These are phyloP conservation scores for Delia radicum DNA, from an alignment of 1,140 invertebrate species.

Conservation along the genomic window DNA sequence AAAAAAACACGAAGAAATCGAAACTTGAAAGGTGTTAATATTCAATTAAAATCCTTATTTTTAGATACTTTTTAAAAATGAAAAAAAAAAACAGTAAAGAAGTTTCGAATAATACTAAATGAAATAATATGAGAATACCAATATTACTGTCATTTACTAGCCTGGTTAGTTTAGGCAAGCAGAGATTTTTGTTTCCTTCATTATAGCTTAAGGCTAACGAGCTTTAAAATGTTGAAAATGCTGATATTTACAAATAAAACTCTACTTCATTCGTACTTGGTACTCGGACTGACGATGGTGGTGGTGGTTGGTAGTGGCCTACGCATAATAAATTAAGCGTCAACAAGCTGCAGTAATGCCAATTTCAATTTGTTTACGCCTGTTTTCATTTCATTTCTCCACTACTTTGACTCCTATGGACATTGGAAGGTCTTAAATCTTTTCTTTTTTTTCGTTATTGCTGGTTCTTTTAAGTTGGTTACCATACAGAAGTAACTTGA, in stretches of 20 bases:
- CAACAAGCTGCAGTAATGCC: constrained; percentile 23
- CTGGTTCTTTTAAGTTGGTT: neutral
- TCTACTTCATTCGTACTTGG: no score
- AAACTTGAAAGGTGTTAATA: constrained; percentile 21
- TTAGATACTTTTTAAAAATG: neutral
- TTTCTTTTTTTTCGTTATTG: neutral
- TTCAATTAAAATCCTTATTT: constrained; percentile 16
- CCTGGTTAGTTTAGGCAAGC: neutral
- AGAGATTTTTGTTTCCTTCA: neutral
- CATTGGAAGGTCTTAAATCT: constrained; percentile 6
- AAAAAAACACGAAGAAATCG: neutral
- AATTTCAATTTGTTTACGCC: constrained; percentile 24
- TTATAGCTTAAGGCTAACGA: neutral
- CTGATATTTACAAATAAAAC: neutral
- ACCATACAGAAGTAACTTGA: constrained; percentile 7
- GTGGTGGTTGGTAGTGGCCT: constrained; percentile 6
- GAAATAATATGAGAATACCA: neutral
- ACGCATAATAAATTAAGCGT: constrained; percentile 24
- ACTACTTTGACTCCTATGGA: neutral
- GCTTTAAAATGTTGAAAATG: neutral
- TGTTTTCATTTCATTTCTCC: neutral
- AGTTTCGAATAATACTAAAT: no score
- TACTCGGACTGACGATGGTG: no score
- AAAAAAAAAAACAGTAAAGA: no score
- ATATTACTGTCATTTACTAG: constrained; percentile 16